phyloP scores from a whole-genome alignment of 2,888 invertebrate species.

The Bursaphelenchus okinawaensis region DNA sequence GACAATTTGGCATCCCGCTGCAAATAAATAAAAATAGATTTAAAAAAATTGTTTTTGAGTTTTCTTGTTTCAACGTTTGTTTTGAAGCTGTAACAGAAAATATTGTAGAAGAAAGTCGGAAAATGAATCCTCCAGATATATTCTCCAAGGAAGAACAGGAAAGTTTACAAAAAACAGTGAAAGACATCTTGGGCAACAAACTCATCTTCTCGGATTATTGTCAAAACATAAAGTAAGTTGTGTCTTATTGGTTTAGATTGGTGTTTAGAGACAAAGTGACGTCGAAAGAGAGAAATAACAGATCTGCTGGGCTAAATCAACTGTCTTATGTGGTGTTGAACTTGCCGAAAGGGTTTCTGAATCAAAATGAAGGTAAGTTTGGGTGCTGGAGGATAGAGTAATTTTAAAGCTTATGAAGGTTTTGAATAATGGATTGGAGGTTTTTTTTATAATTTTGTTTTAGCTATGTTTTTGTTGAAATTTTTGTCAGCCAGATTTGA shows the following conservation, averaged over 20 bases:
- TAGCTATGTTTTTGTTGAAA: conserved; percentile 34
- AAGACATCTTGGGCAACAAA: neutral
- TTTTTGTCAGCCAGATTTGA: conserved; percentile 39
- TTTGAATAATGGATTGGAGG: no score
- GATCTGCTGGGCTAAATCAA: neutral
- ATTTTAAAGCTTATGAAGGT: no score
- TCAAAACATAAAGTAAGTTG: neutral
- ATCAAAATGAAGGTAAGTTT: neutral
- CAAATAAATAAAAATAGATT: neutral
- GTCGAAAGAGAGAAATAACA: neutral
- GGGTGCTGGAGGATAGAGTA: neutral
- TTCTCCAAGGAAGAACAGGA: neutral
- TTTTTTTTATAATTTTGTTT: conserved; percentile 11
- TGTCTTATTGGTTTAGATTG: no score
- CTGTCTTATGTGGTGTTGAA: conserved; percentile 3
- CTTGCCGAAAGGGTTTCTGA: neutral
- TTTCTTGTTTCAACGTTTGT: neutral
- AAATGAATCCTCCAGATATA: neutral
- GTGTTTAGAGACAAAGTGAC: neutral
- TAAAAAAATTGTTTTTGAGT: neutral
- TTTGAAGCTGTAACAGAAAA: neutral
- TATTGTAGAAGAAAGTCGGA: neutral
- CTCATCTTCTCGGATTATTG: neutral
- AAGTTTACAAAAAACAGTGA: neutral
- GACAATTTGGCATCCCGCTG: neutral